phyloP scores from a whole-genome alignment of 2,888 invertebrate genomes.

The Drosophila testacea region DNA sequence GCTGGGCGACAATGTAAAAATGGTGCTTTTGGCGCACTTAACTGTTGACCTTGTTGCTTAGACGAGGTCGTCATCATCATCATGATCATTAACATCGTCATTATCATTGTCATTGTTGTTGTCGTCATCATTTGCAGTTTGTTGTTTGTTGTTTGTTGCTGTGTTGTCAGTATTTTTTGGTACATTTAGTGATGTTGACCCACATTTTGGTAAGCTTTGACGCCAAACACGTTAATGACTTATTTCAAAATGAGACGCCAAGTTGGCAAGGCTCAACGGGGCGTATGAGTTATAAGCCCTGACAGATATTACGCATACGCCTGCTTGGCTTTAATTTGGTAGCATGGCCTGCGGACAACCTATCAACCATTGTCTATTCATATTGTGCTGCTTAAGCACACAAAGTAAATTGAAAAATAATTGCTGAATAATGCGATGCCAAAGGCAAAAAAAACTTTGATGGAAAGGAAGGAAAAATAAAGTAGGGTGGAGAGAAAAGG shows the following conservation, averaged over 20 bases:
- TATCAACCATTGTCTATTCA: constrained; percentile 36
- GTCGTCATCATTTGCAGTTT: constrained; percentile 11
- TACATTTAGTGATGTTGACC: constrained; percentile 50
- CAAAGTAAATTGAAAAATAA: constrained; percentile 74
- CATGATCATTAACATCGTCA: not conserved
- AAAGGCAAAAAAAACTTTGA: constrained; percentile 18
- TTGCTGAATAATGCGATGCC: constrained; percentile 54
- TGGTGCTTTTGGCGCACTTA: constrained; percentile 36
- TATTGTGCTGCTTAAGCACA: constrained; percentile 41
- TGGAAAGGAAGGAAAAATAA: not conserved
- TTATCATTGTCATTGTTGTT: constrained; percentile 18
- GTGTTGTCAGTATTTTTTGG: constrained; percentile 16
- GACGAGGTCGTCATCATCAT: constrained; percentile 57
- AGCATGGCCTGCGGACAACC: constrained; percentile 10
- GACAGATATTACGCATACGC: constrained; percentile 46
- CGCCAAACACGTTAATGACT: constrained; percentile 39
- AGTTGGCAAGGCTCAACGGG: constrained; percentile 15
- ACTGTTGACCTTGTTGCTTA: constrained; percentile 63
- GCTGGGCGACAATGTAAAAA: constrained; percentile 37
- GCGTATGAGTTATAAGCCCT: constrained; percentile 48
- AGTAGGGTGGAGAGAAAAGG: not conserved
- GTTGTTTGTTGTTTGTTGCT: constrained; percentile 28
- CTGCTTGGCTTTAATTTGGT: constrained; percentile 1
- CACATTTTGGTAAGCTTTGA: constrained; percentile 47
- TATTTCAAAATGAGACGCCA: constrained; percentile 43